Evolutionary conservation across 37 sponge, comb jelly and placozoan genomes (phyloP).

Genomic region (Beroe ovata): DNA sequence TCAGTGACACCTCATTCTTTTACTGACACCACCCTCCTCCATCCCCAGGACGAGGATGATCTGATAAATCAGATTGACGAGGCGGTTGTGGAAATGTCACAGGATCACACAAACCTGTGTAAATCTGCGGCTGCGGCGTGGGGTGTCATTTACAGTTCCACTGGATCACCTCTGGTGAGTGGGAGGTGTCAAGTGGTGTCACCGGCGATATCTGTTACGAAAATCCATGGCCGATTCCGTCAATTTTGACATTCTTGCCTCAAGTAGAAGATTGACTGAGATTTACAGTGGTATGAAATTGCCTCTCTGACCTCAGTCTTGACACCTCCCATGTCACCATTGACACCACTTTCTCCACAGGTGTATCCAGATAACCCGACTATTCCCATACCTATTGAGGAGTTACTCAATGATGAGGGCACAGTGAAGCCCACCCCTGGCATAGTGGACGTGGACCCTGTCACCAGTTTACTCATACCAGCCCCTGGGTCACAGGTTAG

Average conservation of each 20-base stretch:
- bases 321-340: no score
- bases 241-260: no score
- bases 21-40: neutral
- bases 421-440: conserved; percentile 5
- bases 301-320: no score
- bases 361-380: conserved; percentile 38
- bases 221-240: no score
- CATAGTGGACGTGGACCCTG: conserved; percentile 42
- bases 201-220: no score
- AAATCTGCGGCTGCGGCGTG: neutral
- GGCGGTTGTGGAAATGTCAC: conserved; percentile 35
- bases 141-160: conserved; percentile 32
- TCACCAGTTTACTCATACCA: conserved; percentile 67
- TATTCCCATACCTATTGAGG: conserved; percentile 48
- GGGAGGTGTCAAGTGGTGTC: no score
- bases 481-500: conserved; percentile 2
- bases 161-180: conserved; percentile 39
- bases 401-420: conserved; percentile 64
- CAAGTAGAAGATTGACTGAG: no score
- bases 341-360: neutral
- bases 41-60: neutral
- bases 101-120: conserved; percentile 18
- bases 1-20: no score
- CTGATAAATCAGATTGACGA: neutral
- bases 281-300: no score